Evolutionary conservation across 2,888 invertebrate genomes (phyloP).

Genomic region (Idaea dimidiata): DNA sequence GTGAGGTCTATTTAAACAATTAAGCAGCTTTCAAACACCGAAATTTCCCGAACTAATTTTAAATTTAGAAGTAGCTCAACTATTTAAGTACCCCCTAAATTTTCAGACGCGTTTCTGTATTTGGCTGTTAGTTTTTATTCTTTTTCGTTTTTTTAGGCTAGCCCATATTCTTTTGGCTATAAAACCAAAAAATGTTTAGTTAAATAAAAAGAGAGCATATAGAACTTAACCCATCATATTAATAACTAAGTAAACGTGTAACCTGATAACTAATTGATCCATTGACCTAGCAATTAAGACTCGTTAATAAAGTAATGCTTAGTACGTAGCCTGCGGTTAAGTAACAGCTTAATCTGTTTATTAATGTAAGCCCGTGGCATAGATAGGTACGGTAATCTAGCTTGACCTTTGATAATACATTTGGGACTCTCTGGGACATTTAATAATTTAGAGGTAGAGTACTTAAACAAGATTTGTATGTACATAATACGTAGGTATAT

Average conservation of each 20-base stretch:
- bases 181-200: too few species aligned
- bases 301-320: slow-evolving; percentile 25
- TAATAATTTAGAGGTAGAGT: background rate
- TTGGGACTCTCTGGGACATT: background rate
- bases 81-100: too few species aligned
- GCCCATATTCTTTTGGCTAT: too few species aligned
- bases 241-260: slow-evolving; percentile 6
- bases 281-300: slow-evolving; percentile 30
- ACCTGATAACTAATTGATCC: slow-evolving; percentile 27
- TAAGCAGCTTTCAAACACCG: too few species aligned
- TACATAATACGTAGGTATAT: slow-evolving; percentile 9
- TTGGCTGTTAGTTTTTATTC: too few species aligned
- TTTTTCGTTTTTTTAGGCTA: too few species aligned
- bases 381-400: slow-evolving; percentile 2
- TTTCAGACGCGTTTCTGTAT: too few species aligned
- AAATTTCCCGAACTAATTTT: too few species aligned
- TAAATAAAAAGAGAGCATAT: background rate
- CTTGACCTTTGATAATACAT: background rate
- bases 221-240: background rate
- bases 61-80: too few species aligned
- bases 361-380: slow-evolving; percentile 16
- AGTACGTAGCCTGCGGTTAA: slow-evolving; percentile 21
- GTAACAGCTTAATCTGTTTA: slow-evolving; percentile 19
- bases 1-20: too few species aligned
- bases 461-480: slow-evolving; percentile 9